These are phyloP conservation scores for Silurus lanzhouensis DNA, from an alignment of 2,797 vertebrate species.

Conservation along the genomic window DNA sequence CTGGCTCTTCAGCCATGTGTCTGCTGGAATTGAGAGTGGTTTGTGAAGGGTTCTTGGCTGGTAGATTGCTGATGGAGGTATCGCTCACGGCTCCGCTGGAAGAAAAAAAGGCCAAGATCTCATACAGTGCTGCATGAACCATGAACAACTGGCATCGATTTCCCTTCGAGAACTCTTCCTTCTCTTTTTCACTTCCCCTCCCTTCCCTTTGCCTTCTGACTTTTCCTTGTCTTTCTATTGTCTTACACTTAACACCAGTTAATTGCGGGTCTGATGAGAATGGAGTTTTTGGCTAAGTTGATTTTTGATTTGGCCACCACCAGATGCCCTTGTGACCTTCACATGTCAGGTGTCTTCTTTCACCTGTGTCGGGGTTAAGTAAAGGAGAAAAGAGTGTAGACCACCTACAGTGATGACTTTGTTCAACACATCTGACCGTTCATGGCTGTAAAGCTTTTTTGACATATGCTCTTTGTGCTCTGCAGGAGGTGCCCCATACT, in stretches of 20 bases:
- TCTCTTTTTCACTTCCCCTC: conserved; percentile 23
- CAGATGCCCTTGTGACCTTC: conserved; percentile 26
- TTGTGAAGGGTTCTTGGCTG: conserved; percentile 4
- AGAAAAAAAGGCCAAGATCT: background rate
- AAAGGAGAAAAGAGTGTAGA: conserved; percentile 28
- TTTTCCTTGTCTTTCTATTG: conserved; percentile 43
- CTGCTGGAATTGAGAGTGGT: conserved; percentile 13
- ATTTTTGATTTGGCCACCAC: conserved; percentile 23
- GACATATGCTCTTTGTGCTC: conserved; percentile 55
- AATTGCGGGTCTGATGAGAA: background rate
- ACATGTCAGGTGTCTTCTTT: conserved; percentile 14
- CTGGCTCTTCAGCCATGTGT: conserved; percentile 21
- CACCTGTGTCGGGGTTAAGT: conserved; percentile 19
- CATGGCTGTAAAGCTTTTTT: conserved; percentile 39
- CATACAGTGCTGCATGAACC: conserved; percentile 1
- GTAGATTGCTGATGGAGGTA: conserved; percentile 58
- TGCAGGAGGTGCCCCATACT: conserved; percentile 42
- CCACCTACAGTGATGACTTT: conserved; percentile 45
- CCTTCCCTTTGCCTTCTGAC: conserved; percentile 37
- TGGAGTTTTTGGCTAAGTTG: background rate
- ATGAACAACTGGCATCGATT: conserved; percentile 23
- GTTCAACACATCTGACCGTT: conserved; percentile 45
- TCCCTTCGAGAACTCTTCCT: conserved; percentile 30
- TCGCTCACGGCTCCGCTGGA: conserved; percentile 50
- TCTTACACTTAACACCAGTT: background rate